phyloP scores from a whole-genome alignment of 2,113 vertebrate genomes.

The Neogobius melanostomus region DNA sequence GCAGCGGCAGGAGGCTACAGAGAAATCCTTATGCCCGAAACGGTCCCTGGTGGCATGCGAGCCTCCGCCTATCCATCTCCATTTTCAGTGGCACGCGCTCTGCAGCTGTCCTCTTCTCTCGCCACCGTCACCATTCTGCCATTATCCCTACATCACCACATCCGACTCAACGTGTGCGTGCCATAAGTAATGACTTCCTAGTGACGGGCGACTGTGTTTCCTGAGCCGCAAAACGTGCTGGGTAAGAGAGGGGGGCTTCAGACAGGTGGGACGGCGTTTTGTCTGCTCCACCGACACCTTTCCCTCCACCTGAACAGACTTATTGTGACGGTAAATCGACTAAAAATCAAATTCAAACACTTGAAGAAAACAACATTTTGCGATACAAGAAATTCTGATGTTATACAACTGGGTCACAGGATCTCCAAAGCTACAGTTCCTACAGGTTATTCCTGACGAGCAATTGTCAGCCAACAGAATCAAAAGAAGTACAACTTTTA shows the following conservation, averaged over 20 bases:
- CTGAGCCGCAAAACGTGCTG: slow-evolving; percentile 6
- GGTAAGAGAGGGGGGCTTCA: slow-evolving; percentile 49
- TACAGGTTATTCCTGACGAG: too few species aligned
- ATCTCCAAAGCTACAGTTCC: too few species aligned
- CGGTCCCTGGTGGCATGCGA: slow-evolving; percentile 45
- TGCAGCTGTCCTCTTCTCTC: slow-evolving; percentile 51
- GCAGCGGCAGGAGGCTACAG: slow-evolving; percentile 58
- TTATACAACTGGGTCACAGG: too few species aligned
- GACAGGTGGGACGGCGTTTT: slow-evolving; percentile 60
- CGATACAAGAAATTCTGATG: too few species aligned
- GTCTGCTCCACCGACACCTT: slow-evolving; percentile 34
- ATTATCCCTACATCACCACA: slow-evolving; percentile 36
- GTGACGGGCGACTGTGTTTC: neutral
- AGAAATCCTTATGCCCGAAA: slow-evolving; percentile 51
- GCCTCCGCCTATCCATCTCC: slow-evolving; percentile 45
- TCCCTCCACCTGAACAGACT: slow-evolving; percentile 32
- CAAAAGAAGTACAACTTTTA: too few species aligned
- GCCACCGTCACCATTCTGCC: slow-evolving; percentile 45
- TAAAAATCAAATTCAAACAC: too few species aligned
- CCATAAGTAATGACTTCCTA: slow-evolving; percentile 28
- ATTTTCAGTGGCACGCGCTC: slow-evolving; percentile 50
- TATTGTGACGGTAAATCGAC: slow-evolving; percentile 18
- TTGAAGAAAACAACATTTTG: too few species aligned
- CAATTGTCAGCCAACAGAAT: too few species aligned
- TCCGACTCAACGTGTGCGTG: slow-evolving; percentile 33